Percentiles rank a stretch among this genome's conserved stretches.
Evolutionary conservation across 2,888 invertebrate genomes (phyloP).

Genomic region (Odontothrips loti): DNA sequence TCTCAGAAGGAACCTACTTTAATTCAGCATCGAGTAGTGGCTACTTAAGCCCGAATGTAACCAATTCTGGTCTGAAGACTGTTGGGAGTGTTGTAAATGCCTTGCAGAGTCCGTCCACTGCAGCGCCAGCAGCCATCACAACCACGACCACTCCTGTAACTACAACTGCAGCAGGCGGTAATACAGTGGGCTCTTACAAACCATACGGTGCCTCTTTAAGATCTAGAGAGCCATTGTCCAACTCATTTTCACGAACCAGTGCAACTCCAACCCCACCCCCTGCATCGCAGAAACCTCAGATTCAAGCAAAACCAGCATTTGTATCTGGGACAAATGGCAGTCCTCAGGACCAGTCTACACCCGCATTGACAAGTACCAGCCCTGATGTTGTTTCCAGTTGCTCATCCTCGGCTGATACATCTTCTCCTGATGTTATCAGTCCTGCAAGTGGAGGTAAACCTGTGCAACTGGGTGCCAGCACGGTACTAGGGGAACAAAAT

Average conservation of each 20-base stretch:
- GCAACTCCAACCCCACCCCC: constrained; percentile 37
- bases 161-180: constrained; percentile 26
- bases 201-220: constrained; percentile 40
- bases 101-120: constrained; percentile 29
- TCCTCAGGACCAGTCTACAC: constrained; percentile 30
- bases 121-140: constrained; percentile 37
- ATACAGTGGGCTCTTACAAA: constrained; percentile 36
- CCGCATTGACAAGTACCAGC: constrained; percentile 50
- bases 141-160: constrained; percentile 38
- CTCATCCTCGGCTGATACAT: constrained; percentile 54
- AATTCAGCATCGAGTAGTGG: constrained; percentile 54
- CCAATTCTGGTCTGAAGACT: not conserved
- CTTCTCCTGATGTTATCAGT: constrained; percentile 46
- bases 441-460: constrained; percentile 39
- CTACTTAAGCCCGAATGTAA: constrained; percentile 39
- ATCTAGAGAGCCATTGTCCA: constrained; percentile 40
- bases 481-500: constrained; percentile 34
- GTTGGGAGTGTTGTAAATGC: constrained; percentile 34
- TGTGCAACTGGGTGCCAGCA: constrained; percentile 32
- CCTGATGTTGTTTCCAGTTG: constrained; percentile 72
- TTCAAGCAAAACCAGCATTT: constrained; percentile 47
- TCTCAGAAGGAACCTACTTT: not conserved
- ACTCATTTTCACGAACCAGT: constrained; percentile 36
- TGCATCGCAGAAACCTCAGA: constrained; percentile 45
- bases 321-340: constrained; percentile 42